A percentile compares a stretch with the other conserved stretches of the same genome.
phyloP scores from a whole-genome alignment of 2,113 vertebrate genomes.

The Protobothrops mucrosquamatus region DNA sequence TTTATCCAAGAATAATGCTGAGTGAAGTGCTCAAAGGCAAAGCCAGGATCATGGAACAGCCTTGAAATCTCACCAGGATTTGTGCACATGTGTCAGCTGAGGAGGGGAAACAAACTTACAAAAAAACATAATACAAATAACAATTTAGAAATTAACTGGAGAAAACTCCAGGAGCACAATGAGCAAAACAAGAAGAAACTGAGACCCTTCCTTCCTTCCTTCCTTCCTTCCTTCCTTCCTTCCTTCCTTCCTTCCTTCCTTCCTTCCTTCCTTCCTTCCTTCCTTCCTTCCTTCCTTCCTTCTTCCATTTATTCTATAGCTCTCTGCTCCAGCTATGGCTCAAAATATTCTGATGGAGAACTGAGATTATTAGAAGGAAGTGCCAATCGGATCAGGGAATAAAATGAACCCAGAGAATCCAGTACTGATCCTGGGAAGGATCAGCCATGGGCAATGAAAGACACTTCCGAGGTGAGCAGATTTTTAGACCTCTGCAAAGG shows the following conservation, averaged over 20 bases:
- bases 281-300: background rate
- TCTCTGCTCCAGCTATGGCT: background rate
- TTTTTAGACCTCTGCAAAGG: background rate
- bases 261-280: background rate
- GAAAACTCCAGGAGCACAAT: background rate
- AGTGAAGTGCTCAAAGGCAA: background rate
- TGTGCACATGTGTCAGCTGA: background rate
- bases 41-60: background rate
- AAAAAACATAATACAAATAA: background rate
- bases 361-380: background rate
- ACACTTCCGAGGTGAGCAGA: background rate
- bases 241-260: background rate
- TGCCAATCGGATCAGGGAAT: background rate
- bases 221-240: background rate
- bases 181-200: background rate
- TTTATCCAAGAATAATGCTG: background rate
- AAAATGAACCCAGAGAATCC: background rate
- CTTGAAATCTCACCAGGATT: background rate
- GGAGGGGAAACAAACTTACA: background rate
- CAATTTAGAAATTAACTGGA: background rate
- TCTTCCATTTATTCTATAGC: background rate
- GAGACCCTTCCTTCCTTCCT: background rate
- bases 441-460: background rate
- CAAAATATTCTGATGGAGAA: background rate
- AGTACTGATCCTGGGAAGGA: background rate